Percentiles rank a stretch among this genome's conserved stretches.
Evolutionary conservation across 2,113 vertebrate genomes (phyloP).

Genomic region (Colossoma macropomum): DNA sequence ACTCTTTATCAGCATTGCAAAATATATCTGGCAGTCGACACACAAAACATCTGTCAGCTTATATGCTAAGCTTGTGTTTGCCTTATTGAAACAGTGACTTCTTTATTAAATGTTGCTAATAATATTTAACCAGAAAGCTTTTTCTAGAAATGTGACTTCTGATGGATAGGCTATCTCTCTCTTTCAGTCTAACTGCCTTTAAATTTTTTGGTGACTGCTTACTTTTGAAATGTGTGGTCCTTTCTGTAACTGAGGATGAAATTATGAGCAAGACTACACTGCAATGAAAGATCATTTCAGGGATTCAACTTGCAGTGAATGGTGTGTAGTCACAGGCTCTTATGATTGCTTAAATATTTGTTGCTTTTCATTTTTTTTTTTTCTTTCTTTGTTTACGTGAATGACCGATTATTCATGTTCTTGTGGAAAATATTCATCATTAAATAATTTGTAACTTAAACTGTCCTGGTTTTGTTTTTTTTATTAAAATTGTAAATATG

Average conservation of each 20-base stretch:
- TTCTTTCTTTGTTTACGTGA: not conserved
- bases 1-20: not conserved
- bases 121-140: not conserved
- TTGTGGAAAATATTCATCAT: not conserved
- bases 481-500: no score
- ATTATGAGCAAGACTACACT: no score
- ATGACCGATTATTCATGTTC: not conserved
- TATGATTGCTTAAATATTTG: not conserved
- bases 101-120: constrained; percentile 15
- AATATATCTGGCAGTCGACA: not conserved
- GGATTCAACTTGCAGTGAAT: no score
- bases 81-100: not conserved
- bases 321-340: not conserved
- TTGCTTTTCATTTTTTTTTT: not conserved
- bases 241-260: no score
- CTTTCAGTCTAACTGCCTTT: not conserved
- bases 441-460: not conserved
- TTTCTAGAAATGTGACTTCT: not conserved
- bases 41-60: no score
- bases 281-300: no score
- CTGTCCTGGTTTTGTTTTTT: not conserved
- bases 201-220: not conserved
- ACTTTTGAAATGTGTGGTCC: not conserved
- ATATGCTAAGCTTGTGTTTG: not conserved
- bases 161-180: not conserved